Conservation (phyloP, 2,888 invertebrate species). For the Furcula furcula region DNA sequence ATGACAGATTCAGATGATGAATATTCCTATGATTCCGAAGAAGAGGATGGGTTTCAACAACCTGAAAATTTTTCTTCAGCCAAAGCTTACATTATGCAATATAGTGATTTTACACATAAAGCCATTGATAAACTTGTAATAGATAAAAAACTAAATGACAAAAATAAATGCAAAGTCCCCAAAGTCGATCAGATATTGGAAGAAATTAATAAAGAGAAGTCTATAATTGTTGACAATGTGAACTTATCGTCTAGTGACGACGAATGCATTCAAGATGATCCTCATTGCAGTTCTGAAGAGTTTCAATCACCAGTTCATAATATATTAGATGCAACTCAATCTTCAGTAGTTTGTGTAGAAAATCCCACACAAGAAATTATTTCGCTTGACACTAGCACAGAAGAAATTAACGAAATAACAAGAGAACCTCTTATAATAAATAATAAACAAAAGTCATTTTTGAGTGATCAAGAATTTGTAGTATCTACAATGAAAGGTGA, state of each 20-base stretch:
- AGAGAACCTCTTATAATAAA: constrained; percentile 2
- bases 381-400: constrained; percentile 49
- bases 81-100: constrained; percentile 88
- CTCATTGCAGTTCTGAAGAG: constrained; percentile 9
- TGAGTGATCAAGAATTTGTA: constrained; percentile 13
- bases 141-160: constrained; percentile 33
- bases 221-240: constrained; percentile 56
- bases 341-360: constrained; percentile 53
- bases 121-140: constrained; percentile 83
- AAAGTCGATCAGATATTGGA: constrained; percentile 57
- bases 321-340: constrained; percentile 39
- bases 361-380: constrained; percentile 46
- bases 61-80: constrained; percentile 80
- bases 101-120: constrained; percentile 87
- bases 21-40: constrained; percentile 65
- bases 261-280: constrained; percentile 43
- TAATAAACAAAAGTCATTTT: constrained; percentile 13
- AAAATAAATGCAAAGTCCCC: constrained; percentile 40
- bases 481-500: neutral
- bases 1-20: constrained; percentile 46
- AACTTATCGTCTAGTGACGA: constrained; percentile 63
- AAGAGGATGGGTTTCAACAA: constrained; percentile 60
- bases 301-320: constrained; percentile 12
- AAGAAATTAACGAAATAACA: constrained; percentile 25
- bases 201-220: constrained; percentile 60